Base-by-base conservation (phyloP, 1,140 invertebrate species). In the Onthophagus taurus region DNA sequence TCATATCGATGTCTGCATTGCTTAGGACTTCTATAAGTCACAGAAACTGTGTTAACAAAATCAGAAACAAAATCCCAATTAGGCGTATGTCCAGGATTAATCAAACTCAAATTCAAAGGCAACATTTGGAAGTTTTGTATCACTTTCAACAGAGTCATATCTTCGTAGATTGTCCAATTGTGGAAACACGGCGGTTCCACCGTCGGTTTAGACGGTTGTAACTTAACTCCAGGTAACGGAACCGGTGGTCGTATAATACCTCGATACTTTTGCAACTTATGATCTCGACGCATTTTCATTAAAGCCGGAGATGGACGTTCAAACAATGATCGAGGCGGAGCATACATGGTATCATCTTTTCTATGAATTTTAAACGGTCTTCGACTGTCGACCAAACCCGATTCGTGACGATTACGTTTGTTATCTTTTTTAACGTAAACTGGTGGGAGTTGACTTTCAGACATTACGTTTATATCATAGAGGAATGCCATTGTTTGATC, bases 31-130 rank as follows among this genome's bases (percentile, higher is more conserved):
- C 90, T 72, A 58, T 88, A 89, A 7, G 79, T 80, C 42, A 83
- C 72, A 14, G 85, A 84, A 0, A 78, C 77, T 37, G 81, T 77
- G 61, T 89, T 94, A 0, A 97, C 89, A 51, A 88, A 75, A 57
- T 97, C 92, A n/a, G 89, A 78, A 0, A 90, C 84, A 47, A 96
- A 72, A 62, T 97, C 93, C 92, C 92, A 97, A 68, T 97, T 97
- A 2, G 89, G 83, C 5, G 81, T 85, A 53, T 91, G 89, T 1
- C 83, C 89, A 0, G 88, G 84, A 9, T 80, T 83, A 1, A 86
- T 58, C 0, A 87, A 73, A 42, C 82, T 72, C 12, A 92, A 67
- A 66, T 85, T 90, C 16, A 89, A 58, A 1, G 86, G 84, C 31
- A 93, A 59, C 21, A 89, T 83, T 68, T 92, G 85, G 42, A 89